Evolutionary conservation across 2,797 vertebrate genomes (phyloP).

Genomic region (Pantherophis vulpinus): DNA sequence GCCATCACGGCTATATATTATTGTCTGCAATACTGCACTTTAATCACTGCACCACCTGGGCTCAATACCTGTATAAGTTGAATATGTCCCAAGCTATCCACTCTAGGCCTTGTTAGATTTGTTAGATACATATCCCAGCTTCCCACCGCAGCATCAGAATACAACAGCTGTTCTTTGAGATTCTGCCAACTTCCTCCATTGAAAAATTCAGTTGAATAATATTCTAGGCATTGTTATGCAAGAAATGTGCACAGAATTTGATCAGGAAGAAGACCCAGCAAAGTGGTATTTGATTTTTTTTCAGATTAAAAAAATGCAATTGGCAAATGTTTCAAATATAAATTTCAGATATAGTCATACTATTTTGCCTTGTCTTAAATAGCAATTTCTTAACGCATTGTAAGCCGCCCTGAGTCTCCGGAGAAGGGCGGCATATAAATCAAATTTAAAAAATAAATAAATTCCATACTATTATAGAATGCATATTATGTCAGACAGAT

Average conservation of each 20-base stretch:
- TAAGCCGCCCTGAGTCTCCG: too few relatives aligned
- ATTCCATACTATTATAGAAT: neutral
- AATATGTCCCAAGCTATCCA: conserved; percentile 14
- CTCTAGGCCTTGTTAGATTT: conserved; percentile 13
- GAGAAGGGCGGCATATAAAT: too few relatives aligned
- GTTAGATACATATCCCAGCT: conserved; percentile 14
- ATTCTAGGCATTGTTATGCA: neutral
- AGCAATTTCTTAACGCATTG: too few relatives aligned
- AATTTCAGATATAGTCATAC: neutral
- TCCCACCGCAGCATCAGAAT: conserved; percentile 16
- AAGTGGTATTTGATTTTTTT: neutral
- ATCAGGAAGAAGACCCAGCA: neutral
- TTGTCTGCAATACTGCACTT: too few relatives aligned
- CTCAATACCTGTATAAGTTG: neutral
- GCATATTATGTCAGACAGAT: neutral
- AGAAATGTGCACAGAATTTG: neutral
- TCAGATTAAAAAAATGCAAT: neutral
- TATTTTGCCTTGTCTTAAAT: neutral
- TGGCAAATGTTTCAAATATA: neutral
- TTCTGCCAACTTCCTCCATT: conserved; percentile 2
- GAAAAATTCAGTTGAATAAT: neutral
- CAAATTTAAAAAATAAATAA: too few relatives aligned
- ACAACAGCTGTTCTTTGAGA: conserved; percentile 19
- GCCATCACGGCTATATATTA: too few relatives aligned
- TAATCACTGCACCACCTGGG: too few relatives aligned